These are phyloP conservation scores for Strix uralensis DNA, from an alignment of 2,113 vertebrate species.

Conservation along the genomic window DNA sequence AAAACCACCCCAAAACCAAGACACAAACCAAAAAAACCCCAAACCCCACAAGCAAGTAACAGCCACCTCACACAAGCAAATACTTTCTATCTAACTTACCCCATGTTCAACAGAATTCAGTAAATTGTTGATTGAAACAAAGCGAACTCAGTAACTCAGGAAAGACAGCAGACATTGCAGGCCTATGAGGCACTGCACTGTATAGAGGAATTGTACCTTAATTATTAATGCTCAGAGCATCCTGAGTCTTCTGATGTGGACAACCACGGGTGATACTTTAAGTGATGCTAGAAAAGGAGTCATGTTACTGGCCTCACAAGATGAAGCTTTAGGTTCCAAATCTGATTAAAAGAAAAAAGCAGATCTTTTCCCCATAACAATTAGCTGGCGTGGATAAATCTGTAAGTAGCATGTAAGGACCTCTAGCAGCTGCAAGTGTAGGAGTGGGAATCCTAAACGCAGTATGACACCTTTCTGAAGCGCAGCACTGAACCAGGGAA, in stretches of 20 bases:
- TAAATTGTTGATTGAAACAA: background rate
- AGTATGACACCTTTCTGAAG: background rate
- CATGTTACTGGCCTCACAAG: background rate
- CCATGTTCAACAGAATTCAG: background rate
- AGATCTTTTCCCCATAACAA: background rate
- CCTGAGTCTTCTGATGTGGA: background rate
- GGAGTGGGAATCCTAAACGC: background rate
- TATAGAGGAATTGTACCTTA: background rate
- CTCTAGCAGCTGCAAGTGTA: background rate
- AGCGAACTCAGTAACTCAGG: background rate
- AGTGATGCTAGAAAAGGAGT: background rate
- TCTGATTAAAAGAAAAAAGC: background rate
- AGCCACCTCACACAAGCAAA: fast-evolving
- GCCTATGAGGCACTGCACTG: background rate
- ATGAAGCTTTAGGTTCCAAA: background rate
- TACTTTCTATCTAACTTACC: background rate
- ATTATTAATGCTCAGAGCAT: background rate
- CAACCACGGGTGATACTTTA: background rate
- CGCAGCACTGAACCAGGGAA: background rate
- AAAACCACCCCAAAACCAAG: background rate
- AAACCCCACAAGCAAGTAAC: background rate
- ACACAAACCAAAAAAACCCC: background rate
- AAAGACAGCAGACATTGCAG: background rate
- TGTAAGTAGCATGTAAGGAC: fast-evolving
- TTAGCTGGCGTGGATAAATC: background rate